These are phyloP conservation scores for Sceliomorpha sp. DNA, from an alignment of 2,888 invertebrate species.

Conservation along the genomic window DNA sequence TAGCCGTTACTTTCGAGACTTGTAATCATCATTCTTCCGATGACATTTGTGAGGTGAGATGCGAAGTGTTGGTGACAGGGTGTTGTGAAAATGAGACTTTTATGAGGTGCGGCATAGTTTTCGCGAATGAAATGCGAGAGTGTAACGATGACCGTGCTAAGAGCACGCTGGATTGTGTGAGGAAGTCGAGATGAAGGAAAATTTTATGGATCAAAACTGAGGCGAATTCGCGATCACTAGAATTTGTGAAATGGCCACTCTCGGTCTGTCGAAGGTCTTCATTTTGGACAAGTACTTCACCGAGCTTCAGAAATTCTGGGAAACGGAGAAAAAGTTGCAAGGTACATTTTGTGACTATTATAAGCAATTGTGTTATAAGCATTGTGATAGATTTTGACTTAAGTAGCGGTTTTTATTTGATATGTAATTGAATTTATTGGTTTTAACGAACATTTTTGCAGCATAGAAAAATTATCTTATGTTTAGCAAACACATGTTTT, in stretches of 20 bases:
- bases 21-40: constrained; percentile 1
- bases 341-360: no score
- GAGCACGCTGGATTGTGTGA: constrained; percentile 54
- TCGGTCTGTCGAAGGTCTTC: constrained; percentile 98
- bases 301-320: constrained; percentile 97
- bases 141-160: constrained; percentile 71
- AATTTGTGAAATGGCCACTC: constrained; percentile 89
- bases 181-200: constrained; percentile 32
- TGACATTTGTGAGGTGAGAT: constrained; percentile 12
- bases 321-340: constrained; percentile 97
- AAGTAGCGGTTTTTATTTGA: no score
- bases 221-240: constrained; percentile 63
- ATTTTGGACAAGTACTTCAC: constrained; percentile 98
- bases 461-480: no score
- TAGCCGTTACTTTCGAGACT: constrained; percentile 4
- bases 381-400: no score
- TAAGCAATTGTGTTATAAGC: neutral
- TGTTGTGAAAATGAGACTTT: constrained; percentile 22
- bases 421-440: no score
- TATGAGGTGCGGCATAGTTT: constrained; percentile 23
- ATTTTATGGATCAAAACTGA: constrained; percentile 39
- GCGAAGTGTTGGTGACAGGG: constrained; percentile 11
- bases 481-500: no score
- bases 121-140: constrained; percentile 70
- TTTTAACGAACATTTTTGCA: constrained; percentile 9